Evolutionary conservation across 30 jellyfish, hydroid and myxozoan species (phyloP).

Genomic region (Sanderia malayensis): DNA sequence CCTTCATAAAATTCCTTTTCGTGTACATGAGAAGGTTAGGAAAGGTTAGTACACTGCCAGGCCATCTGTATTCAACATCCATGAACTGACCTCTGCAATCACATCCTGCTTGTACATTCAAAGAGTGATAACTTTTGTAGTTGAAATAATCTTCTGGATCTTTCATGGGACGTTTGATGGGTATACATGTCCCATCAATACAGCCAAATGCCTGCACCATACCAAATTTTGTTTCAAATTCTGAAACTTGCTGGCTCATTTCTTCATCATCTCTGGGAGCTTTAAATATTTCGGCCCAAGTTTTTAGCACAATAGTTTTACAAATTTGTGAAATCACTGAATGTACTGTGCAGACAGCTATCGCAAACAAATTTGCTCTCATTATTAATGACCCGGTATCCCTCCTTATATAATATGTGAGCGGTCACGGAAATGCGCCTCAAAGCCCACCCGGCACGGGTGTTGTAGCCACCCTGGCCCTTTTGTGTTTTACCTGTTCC

Average conservation of each 20-base stretch:
- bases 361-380: constrained; percentile 33
- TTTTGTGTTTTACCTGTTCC: too few relatives aligned
- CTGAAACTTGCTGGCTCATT: constrained; percentile 19
- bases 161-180: constrained; percentile 12
- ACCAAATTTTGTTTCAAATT: constrained; percentile 16
- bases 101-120: constrained; percentile 32
- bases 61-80: constrained; percentile 1
- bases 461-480: too few relatives aligned
- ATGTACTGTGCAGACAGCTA: constrained; percentile 8
- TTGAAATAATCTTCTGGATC: constrained; percentile 19
- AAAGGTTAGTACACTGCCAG: too few relatives aligned
- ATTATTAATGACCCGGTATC: constrained; percentile 26
- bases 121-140: constrained; percentile 13
- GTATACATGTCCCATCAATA: constrained; percentile 32
- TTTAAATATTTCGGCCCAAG: background rate
- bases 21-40: too few relatives aligned
- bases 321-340: constrained; percentile 8
- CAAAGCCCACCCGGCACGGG: too few relatives aligned
- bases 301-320: background rate
- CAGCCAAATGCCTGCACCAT: constrained; percentile 53
- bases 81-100: constrained; percentile 26
- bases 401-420: too few relatives aligned
- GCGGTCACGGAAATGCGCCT: too few relatives aligned
- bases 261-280: constrained; percentile 17
- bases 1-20: too few relatives aligned